A percentile compares a stretch with the other conserved stretches of the same genome.
phyloP scores from a whole-genome alignment of 2,888 invertebrate genomes.

The Tinea semifulvella region DNA sequence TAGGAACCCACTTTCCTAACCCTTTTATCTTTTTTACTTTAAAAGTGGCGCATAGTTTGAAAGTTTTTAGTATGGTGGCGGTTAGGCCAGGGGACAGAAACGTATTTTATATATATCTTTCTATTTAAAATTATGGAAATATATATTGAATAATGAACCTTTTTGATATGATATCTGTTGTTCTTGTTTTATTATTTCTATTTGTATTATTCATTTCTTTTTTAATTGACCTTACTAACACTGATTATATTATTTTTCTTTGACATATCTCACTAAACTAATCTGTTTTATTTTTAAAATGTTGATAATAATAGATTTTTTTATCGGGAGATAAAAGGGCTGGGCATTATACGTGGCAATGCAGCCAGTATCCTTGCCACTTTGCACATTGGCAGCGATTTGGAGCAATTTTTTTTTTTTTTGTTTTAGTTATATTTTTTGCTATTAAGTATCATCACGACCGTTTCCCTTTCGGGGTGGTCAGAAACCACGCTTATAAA shows the following conservation, averaged over 20 bases:
- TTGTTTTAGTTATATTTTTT: background rate
- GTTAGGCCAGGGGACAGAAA: background rate
- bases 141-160: no score
- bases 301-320: background rate
- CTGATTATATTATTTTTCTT: no score
- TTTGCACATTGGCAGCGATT: no score
- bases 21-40: constrained; percentile 29
- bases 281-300: background rate
- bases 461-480: no score
- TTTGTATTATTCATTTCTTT: no score
- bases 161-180: no score
- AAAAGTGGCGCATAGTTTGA: constrained; percentile 21
- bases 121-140: no score
- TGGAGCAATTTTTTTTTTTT: background rate
- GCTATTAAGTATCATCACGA: no score
- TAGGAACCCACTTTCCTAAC: constrained; percentile 25
- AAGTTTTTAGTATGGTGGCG: constrained; percentile 5
- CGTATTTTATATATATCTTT: no score
- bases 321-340: background rate
- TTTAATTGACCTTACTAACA: no score
- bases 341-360: background rate
- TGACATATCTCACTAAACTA: background rate
- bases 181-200: no score
- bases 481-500: no score
- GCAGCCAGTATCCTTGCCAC: background rate